Conservation (phyloP, 2,888 invertebrate genomes). For the Lamproptera curius region DNA sequence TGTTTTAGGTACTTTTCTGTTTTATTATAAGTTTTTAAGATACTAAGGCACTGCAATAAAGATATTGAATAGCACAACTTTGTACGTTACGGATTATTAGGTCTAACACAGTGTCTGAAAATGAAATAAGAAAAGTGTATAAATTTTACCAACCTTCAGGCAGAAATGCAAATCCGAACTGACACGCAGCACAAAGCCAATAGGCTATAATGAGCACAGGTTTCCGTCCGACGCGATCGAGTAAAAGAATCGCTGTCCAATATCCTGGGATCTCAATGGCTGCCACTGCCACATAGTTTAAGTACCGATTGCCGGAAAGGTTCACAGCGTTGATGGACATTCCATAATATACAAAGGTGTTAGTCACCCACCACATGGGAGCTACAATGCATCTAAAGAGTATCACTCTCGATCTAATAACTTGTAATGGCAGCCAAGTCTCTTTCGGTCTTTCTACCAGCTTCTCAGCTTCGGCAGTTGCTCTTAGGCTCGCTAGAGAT, state of each 20-base stretch:
- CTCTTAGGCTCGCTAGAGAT: slow-evolving; percentile 61
- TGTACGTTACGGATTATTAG: too few species aligned
- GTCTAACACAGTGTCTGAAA: too few species aligned
- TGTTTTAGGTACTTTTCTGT: too few species aligned
- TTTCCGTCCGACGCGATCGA: slow-evolving; percentile 81
- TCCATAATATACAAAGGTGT: slow-evolving; percentile 84
- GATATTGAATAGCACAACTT: too few species aligned
- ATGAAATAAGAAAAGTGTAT: too few species aligned
- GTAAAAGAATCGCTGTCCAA: slow-evolving; percentile 79
- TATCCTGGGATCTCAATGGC: slow-evolving; percentile 86
- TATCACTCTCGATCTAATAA: slow-evolving; percentile 48
- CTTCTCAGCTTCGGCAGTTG: slow-evolving; percentile 54
- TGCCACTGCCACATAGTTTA: slow-evolving; percentile 82
- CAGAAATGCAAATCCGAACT: slow-evolving; percentile 79
- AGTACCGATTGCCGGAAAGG: slow-evolving; percentile 81
- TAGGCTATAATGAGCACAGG: slow-evolving; percentile 80
- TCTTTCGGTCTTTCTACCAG: slow-evolving; percentile 47
- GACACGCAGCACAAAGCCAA: slow-evolving; percentile 80
- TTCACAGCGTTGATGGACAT: slow-evolving; percentile 83
- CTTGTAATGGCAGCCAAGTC: slow-evolving; percentile 49
- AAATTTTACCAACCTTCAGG: slow-evolving; percentile 64
- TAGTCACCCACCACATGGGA: slow-evolving; percentile 83
- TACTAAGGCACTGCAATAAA: too few species aligned
- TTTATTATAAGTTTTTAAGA: too few species aligned
- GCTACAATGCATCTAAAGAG: slow-evolving; percentile 52